Evolutionary conservation across 1,140 invertebrate genomes (phyloP).

Genomic region (Eriocheir sinensis): DNA sequence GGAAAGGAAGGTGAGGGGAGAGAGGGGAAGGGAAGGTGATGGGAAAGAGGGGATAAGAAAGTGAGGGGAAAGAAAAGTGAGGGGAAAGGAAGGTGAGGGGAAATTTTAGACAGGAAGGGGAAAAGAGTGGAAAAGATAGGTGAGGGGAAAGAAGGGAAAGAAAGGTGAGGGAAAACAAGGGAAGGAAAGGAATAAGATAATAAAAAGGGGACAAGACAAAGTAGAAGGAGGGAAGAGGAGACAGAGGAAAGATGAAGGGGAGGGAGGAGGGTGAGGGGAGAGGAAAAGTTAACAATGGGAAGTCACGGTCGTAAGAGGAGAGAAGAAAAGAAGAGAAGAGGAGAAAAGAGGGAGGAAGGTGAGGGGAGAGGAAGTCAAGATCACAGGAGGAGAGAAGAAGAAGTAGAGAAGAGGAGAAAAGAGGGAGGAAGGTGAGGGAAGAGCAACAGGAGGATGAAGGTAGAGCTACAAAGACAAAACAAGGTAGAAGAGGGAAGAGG

Average conservation of each 20-base stretch:
- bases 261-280: neutral
- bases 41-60: too few species aligned
- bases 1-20: neutral
- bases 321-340: neutral
- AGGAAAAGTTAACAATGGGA: neutral
- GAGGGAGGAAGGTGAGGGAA: neutral
- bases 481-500: neutral
- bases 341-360: too few species aligned
- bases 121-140: too few species aligned
- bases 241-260: neutral
- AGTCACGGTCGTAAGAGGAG: neutral
- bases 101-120: too few species aligned
- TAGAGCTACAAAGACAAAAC: neutral
- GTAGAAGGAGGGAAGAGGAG: too few species aligned
- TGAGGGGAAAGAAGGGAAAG: too few species aligned
- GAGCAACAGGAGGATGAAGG: neutral
- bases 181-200: too few species aligned
- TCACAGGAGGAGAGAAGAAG: neutral
- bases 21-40: neutral
- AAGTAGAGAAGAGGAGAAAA: neutral
- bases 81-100: neutral
- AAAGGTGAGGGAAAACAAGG: too few species aligned
- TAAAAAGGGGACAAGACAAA: too few species aligned
- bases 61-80: neutral
- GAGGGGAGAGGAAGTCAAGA: neutral